Base-by-base conservation (phyloP, 2,888 invertebrate species). In the Schizotus pectinicornis region DNA sequence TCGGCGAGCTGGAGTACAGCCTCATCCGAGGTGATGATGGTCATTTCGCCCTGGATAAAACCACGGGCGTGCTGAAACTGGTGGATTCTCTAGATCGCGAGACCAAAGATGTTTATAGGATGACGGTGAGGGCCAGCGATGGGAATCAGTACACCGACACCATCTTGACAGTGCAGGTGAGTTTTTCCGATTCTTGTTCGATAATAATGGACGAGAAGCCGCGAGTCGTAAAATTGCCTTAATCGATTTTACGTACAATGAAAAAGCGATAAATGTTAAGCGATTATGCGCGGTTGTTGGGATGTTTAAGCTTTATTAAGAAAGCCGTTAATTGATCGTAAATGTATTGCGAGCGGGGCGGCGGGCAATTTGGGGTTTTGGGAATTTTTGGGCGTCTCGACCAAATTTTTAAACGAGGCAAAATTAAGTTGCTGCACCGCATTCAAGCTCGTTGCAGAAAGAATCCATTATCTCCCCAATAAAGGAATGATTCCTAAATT, bases 61-160 rank as follows among this genome's bases (percentile, higher is more conserved):
- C 81, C 51, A 88, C 86, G 32, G 95, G 95, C 35, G 85, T 86
- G 13, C 81, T 95, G 48, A 85, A 86, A 34, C 82, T 95, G 48
- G 86, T 86, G 58, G 92, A 92, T 71, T 86, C 92, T 0, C 81
- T 95, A 70, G 95, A 95, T 79, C 84, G 95, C 62, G 95, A 95
- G 81, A 86, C 87, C 30, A 86, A 88, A 70, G 88, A 91, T 67
- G 84, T 85, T 70, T 95, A 95, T 81, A 85, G 88, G 73, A 81
- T 97, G 62, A 84, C 85, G 56, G 86, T 96, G 52, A 86, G 93
- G 72, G 96, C 94, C 59, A 90, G 88, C 75, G 97, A 97, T 82
- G 95, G 95, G 48, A 85, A 92, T 62, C 95, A 95, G 79, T 87
- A 88, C 74, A 90, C 92, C 22, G 91, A 93, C 78, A 86, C 91